These are phyloP conservation scores for Gymnodraco acuticeps DNA, from an alignment of 2,797 vertebrate genomes.

Conservation along the genomic window DNA sequence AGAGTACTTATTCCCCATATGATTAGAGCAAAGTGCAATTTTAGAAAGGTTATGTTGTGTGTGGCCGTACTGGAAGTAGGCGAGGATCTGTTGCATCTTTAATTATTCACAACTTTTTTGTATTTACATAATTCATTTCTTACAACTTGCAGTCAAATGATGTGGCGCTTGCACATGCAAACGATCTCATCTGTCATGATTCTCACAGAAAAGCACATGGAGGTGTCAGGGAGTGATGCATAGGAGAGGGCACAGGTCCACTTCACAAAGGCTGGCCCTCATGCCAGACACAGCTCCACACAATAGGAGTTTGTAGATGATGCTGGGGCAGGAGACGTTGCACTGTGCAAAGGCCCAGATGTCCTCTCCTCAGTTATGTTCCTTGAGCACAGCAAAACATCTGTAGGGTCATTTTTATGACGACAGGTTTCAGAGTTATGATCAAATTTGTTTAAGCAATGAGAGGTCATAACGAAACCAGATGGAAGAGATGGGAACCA, in stretches of 20 bases:
- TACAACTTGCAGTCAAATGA: constrained; percentile 56
- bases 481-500: constrained; percentile 6
- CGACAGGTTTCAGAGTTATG: neutral
- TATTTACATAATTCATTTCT: constrained; percentile 54
- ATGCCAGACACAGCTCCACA: constrained; percentile 45
- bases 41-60: constrained; percentile 14
- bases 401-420: constrained; percentile 29
- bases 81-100: constrained; percentile 32
- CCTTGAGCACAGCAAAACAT: constrained; percentile 28
- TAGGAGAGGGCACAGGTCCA: constrained; percentile 51
- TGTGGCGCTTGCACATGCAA: constrained; percentile 55
- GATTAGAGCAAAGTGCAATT: neutral
- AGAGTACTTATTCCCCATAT: neutral
- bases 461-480: constrained; percentile 16
- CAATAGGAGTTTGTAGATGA: constrained; percentile 34
- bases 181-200: constrained; percentile 67
- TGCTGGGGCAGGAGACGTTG: constrained; percentile 14
- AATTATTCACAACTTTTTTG: constrained; percentile 46
- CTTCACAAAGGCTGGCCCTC: constrained; percentile 35
- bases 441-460: constrained; percentile 28
- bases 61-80: constrained; percentile 16
- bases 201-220: constrained; percentile 61
- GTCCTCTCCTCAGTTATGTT: constrained; percentile 22
- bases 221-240: constrained; percentile 62
- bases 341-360: constrained; percentile 32